Base-by-base conservation (phyloP, 2,888 invertebrate genomes). In the Quadroppia sp. region DNA sequence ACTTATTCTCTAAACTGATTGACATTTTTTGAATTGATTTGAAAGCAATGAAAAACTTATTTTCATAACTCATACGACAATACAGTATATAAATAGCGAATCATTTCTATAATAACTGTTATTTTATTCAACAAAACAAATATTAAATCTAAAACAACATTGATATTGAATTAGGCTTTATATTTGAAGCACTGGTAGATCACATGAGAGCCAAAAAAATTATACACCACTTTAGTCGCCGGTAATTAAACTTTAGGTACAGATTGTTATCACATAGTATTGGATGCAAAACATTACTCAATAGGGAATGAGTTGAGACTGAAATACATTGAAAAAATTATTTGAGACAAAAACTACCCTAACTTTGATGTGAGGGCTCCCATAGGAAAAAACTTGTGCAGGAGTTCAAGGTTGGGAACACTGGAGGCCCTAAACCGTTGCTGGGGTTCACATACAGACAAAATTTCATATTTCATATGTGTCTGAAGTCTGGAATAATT, bases 401-500 rank as follows among this genome's bases (percentile, higher is more conserved):
- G 32, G 32, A 64, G 64, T 64, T 64, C 64, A 64, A 64, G 64
- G 64, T 23, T 40, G 40, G 64, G 40, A 40, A 64, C 30, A 64
- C 64, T 64, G 36, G 64, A 64, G 64, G 64, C 64, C 64, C 64
- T 36, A 36, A 32, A 36, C 53, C 1, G 9, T 53, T 1, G 53
- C 2, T 17, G 45, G 15, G 45, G 6, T 9, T 15, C 36, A 36
- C 6, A 25, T 53, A 13, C 20, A 13, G 20, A 23, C 15, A 23
- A 23, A 13, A 28, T 25, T 13, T 30, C 30, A 56, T 28, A 56
- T 56, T 56, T 30, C 56, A 56, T 25, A 20, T 56, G 56, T 56
- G 28, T 36, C 36, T 36, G 9, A 36, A n/a, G n/a, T 9, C 9
- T 36, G 4, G 36, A 36, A 36, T 36, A 36, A 36, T 9, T 9